Conservation (phyloP, 2,797 vertebrate genomes). For the Acropternis orthonyx region DNA sequence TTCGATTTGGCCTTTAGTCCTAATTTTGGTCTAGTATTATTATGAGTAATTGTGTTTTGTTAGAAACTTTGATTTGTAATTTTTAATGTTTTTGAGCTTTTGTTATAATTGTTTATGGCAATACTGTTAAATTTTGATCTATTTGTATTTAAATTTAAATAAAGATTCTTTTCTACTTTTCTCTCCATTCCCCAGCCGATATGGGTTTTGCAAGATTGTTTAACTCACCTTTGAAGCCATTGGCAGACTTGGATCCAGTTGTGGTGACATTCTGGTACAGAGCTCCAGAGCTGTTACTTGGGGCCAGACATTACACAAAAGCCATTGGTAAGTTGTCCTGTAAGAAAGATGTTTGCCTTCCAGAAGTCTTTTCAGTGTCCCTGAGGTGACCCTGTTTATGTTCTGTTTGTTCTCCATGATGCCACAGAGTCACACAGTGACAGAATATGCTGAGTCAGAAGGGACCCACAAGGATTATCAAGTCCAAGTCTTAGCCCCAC, state of each 20-base stretch:
- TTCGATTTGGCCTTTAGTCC: not conserved
- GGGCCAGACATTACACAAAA: slow-evolving; percentile 97
- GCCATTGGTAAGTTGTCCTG: slow-evolving; percentile 88
- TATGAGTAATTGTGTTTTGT: not conserved
- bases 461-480: not conserved
- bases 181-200: slow-evolving; percentile 78
- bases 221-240: slow-evolving; percentile 88
- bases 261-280: slow-evolving; percentile 93
- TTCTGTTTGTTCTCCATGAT: not conserved
- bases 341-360: not conserved
- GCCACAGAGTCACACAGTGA: not conserved
- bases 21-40: not conserved
- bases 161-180: not conserved
- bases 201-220: slow-evolving; percentile 92
- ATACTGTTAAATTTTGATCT: not conserved
- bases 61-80: not conserved
- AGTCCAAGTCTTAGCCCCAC: not conserved
- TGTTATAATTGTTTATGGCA: not conserved
- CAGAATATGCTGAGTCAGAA: not conserved
- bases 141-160: not conserved
- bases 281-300: slow-evolving; percentile 88
- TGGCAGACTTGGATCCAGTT: slow-evolving; percentile 90
- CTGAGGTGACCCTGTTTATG: not conserved
- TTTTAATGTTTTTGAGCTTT: not conserved
- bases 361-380: not conserved